Base-by-base conservation (phyloP, 2,888 invertebrate species). In the Andrena haemorrhoa region DNA sequence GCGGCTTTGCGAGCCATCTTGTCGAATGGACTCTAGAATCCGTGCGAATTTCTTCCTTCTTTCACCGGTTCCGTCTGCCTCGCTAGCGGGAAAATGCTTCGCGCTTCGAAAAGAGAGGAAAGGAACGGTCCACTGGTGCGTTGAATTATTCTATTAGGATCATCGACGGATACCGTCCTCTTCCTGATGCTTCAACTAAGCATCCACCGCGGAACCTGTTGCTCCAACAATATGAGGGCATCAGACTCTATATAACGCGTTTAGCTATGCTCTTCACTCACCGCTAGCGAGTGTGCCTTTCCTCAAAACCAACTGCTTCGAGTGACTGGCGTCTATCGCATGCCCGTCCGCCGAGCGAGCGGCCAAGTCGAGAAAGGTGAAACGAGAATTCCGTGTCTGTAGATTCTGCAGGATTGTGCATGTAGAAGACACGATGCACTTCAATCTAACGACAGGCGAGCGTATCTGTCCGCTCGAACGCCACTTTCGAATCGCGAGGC, bases 401-500 rank as follows among this genome's bases (percentile, higher is more conserved):
- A 16, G 41, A 41, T 41, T 41, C 41, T 16, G 41, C 41, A 4
- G 41, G 41, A 16, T 16, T 41, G 41, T 5, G 41, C 20, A 20
- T 51, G 20, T 20, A 23, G 23, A 56, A 56, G 56, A 56, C 23
- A 56, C 23, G 56, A 56, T 23, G 23, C 56, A 51, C 51, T 20
- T n/a, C 20, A 1, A 51, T 51, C 16, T 20, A 29, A 10, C 23
- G 7, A 41, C 41, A 41, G 12, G 20, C 20, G 1, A 26, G 12
- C 29, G 7, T 2, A 41, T 16, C 1, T 12, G 69, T 16, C n/a
- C 16, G n/a, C 20, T 31, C 4, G 5, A 7, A 16, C 0, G n/a
- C 56, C 23, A 26, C 69, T 58, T 70, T 70, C 61, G 26, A 70
- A 58, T n/a, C 41, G 33, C 26, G 1, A 71, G 31, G 68, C 29